Evolutionary conservation across 53 echinoderm and acorn worm species (phyloP).

Genomic region (Pentamera pediparva): DNA sequence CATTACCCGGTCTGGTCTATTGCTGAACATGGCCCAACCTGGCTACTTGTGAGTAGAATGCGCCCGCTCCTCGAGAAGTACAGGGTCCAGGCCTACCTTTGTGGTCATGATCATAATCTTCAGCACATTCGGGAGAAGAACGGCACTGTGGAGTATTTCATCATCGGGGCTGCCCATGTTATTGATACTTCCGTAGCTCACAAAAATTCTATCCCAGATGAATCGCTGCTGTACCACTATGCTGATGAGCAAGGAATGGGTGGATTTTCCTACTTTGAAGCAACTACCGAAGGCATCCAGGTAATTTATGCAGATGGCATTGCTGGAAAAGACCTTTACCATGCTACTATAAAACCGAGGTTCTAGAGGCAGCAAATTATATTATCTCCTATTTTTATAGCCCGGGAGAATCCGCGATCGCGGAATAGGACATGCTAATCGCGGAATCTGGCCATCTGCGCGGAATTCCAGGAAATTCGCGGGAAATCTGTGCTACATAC

Average conservation of each 20-base stretch:
- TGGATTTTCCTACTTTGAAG: slow-evolving; percentile 72
- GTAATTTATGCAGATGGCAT: slow-evolving; percentile 74
- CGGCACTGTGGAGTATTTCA: slow-evolving; percentile 74
- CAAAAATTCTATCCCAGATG: slow-evolving; percentile 43
- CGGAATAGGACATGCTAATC: too few relatives aligned
- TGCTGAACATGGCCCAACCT: slow-evolving; percentile 89
- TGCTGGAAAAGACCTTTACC: slow-evolving; percentile 64
- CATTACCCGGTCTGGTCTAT: slow-evolving; percentile 97
- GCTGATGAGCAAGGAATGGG: slow-evolving; percentile 52
- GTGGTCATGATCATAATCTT: slow-evolving; percentile 94
- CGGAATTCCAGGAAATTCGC: too few relatives aligned
- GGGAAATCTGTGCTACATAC: too few relatives aligned
- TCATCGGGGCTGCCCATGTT: slow-evolving; percentile 73
- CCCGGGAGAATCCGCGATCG: too few relatives aligned
- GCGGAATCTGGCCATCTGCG: too few relatives aligned
- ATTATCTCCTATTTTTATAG: too few relatives aligned
- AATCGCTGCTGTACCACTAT: slow-evolving; percentile 60
- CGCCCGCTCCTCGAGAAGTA: slow-evolving; percentile 72
- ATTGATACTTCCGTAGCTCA: slow-evolving; percentile 53
- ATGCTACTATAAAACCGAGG: slow-evolving; percentile 54
- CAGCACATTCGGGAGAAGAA: slow-evolving; percentile 71
- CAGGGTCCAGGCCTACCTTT: slow-evolving; percentile 76
- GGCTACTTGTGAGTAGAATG: slow-evolving; percentile 50
- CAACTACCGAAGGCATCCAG: slow-evolving; percentile 27
- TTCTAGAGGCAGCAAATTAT: too few relatives aligned